These are phyloP conservation scores for Bursaphelenchus okinawaensis DNA, from an alignment of 2,888 invertebrate species.

Conservation along the genomic window DNA sequence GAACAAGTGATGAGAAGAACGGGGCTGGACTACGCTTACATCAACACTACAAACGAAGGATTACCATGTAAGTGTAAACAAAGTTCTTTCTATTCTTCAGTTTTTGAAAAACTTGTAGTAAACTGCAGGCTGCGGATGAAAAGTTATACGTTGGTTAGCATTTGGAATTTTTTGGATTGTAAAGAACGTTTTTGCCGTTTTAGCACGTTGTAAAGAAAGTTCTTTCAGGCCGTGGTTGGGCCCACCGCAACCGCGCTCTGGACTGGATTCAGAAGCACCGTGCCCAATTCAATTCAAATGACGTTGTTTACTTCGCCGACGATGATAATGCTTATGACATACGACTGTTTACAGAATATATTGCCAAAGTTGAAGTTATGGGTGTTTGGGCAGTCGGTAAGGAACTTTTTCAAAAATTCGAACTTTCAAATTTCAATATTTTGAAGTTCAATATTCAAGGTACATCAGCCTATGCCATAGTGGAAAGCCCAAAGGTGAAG, in stretches of 20 bases:
- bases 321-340: constrained; percentile 31
- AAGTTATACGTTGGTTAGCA: no score
- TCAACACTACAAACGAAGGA: constrained; percentile 10
- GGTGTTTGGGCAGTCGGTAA: constrained; percentile 33
- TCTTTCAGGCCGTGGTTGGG: neutral
- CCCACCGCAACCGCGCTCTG: neutral
- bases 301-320: constrained; percentile 28
- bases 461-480: neutral
- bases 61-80: neutral
- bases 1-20: constrained; percentile 27
- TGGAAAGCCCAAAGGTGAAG: constrained; percentile 33
- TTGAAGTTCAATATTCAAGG: constrained; percentile 26
- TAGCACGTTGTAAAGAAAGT: no score
- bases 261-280: neutral
- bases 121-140: no score
- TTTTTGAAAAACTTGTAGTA: no score
- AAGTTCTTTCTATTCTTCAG: no score
- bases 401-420: no score
- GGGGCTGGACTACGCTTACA: constrained; percentile 18
- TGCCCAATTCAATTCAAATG: constrained; percentile 3
- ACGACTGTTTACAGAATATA: constrained; percentile 23
- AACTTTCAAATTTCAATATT: no score
- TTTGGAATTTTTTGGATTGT: neutral
- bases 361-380: constrained; percentile 25
- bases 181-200: neutral